Conservation (phyloP, 2,797 vertebrate genomes). For the Pipistrellus pipistrellus region DNA sequence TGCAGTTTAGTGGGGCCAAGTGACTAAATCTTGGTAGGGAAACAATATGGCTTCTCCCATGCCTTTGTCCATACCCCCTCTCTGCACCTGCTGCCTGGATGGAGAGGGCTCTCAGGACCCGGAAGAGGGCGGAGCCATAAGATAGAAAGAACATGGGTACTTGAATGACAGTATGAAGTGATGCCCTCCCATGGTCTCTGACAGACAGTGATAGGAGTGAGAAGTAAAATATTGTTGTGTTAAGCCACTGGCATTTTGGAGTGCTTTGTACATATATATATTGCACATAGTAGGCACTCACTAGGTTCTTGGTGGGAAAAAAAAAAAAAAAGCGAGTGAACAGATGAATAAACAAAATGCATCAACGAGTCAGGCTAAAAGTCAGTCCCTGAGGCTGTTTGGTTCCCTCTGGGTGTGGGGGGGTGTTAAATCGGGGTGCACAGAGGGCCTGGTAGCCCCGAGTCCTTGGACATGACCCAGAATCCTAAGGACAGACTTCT, state of each 20-base stretch:
- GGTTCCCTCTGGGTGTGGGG: neutral
- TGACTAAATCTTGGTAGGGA: no score
- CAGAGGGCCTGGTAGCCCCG: neutral
- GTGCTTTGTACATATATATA: accelerated
- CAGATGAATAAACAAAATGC: neutral
- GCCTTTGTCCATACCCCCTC: no score
- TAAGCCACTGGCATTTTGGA: neutral
- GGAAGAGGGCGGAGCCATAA: accelerated
- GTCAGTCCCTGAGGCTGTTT: accelerated
- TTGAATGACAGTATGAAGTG: neutral
- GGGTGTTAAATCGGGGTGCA: neutral
- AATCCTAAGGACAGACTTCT: neutral
- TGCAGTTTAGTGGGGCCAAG: neutral
- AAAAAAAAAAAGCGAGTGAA: neutral
- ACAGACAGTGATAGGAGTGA: no score
- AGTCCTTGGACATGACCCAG: accelerated
- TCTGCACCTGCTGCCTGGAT: neutral
- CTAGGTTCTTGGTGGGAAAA: neutral
- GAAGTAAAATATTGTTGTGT: neutral
- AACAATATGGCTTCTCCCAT: no score
- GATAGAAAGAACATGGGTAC: neutral
- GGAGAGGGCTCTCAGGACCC: neutral
- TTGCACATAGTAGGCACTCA: neutral
- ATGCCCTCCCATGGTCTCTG: accelerated
- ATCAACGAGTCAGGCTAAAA: neutral